A percentile compares a stretch with the other conserved stretches of the same genome.
phyloP scores from a whole-genome alignment of 2,113 vertebrate genomes.

The Chlamydotis undulata region DNA sequence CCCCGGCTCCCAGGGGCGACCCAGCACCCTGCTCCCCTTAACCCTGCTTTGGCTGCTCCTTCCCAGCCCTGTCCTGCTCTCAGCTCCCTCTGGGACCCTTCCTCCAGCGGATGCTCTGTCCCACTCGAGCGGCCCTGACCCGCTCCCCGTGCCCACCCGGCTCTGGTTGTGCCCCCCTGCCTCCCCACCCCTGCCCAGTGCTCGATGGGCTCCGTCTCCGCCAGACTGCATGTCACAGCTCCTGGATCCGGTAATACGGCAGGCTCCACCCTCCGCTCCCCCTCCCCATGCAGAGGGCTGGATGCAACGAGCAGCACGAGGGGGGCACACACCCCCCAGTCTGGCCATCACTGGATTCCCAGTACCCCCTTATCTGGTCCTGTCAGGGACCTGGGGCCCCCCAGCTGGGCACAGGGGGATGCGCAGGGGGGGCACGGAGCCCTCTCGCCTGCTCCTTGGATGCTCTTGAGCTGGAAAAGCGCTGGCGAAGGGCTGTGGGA shows the following conservation, averaged over 20 bases:
- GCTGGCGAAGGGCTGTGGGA: neutral
- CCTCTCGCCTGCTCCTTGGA: neutral
- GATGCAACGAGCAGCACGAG: neutral
- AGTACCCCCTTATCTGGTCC: neutral
- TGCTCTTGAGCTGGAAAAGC: neutral
- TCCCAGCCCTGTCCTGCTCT: neutral
- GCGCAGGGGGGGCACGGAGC: fast-evolving
- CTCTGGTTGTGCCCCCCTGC: neutral
- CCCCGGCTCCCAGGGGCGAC: neutral
- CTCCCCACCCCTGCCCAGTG: neutral
- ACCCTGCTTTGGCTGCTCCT: fast-evolving
- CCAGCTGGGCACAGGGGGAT: neutral
- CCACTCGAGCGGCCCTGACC: neutral
- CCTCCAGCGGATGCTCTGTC: neutral
- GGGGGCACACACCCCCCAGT: neutral
- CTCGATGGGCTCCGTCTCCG: neutral
- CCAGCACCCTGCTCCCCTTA: neutral
- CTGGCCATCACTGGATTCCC: neutral
- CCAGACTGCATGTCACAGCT: neutral
- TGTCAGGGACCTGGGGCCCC: fast-evolving
- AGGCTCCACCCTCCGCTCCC: slow-evolving; percentile 34
- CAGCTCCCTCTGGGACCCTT: neutral
- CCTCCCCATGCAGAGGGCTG: neutral
- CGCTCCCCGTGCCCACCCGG: fast-evolving
- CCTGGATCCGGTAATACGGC: neutral